Evolutionary conservation across 2,797 vertebrate species (phyloP), one percentile per base, ranked within the genome.

Genomic region (Hirundo rustica): DNA sequence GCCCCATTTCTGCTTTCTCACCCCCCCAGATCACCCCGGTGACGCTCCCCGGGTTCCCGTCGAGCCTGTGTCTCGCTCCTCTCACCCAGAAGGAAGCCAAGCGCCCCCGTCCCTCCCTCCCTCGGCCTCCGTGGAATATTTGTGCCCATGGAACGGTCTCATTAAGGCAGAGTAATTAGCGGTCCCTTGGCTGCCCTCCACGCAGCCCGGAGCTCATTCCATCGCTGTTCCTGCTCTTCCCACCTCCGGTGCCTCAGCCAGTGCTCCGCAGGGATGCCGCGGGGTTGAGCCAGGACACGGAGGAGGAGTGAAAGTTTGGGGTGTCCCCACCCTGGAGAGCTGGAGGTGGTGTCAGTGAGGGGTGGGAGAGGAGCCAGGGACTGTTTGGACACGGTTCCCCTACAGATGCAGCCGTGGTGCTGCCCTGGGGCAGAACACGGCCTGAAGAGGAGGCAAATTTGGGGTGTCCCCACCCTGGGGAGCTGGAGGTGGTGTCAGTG

Each of bases 121-220:
- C 3, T 80, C 14, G 1, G 92, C 89, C 87, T 72, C 90, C n/a
- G 58, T 32, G 30, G 76, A 73, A 64, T 85, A 64, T 78, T 92
- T 79, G 70, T 94, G 71, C 71, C 81, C 5, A 2, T 88, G 89
- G 72, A 95, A 81, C 1, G 66, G 89, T 60, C 94, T 96, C 92
- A 91, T 95, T 96, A 96, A 92, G 85, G 91, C 92, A 54, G 32
- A 86, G 77, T 88, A 94, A 96, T 96, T 96, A 96, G 95, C 19
- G 1, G 80, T 86, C 80, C 90, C 92, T 96, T 96, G 96, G 95
- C 95, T 84, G 91, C 84, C 88, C 95, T 96, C 96, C 90, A 76
- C 1, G 17, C 72, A 71, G 86, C 91, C 40, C 4, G 7, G 58
- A 74, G 81, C 36, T n/a, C 10, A 11, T 75, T 86, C 87, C 66